phyloP scores from a whole-genome alignment of 1,140 invertebrate species.

The Apis mellifera region DNA sequence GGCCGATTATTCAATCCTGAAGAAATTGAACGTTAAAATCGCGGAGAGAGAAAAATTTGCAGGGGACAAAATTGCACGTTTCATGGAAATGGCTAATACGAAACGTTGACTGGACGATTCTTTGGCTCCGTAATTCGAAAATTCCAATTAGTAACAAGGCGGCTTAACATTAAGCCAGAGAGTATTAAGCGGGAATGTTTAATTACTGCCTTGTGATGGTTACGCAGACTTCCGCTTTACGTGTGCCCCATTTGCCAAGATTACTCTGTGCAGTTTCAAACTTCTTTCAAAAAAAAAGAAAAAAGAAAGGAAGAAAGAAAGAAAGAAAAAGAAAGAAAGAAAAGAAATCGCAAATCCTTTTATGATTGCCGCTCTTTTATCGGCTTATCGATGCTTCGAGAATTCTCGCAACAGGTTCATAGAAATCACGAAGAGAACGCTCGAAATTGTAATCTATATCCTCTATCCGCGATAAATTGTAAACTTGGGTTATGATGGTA shows the following conservation, averaged over 20 bases:
- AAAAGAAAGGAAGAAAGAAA: neutral
- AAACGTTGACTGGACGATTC: neutral
- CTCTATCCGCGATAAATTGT: neutral
- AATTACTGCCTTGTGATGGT: neutral
- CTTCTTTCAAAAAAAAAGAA: neutral
- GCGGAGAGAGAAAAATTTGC: no score
- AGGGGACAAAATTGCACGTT: no score
- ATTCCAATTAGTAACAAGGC: constrained; percentile 31
- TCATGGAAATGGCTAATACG: neutral
- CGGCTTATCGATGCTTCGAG: constrained; percentile 22
- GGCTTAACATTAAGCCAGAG: constrained; percentile 1
- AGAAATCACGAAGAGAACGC: neutral
- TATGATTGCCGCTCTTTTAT: constrained; percentile 3
- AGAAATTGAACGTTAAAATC: no score
- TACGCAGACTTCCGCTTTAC: neutral
- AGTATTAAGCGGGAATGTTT: constrained; percentile 22
- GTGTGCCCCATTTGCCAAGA: constrained; percentile 3
- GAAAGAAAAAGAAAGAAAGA: no score
- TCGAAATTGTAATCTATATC: neutral
- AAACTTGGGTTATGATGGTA: neutral
- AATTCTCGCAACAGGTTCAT: constrained; percentile 28
- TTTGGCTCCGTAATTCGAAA: constrained; percentile 13
- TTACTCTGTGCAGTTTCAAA: constrained; percentile 18
- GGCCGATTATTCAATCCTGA: no score
- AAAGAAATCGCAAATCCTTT: neutral